These are phyloP conservation scores for Perodicticus potto DNA, from an alignment of 2,797 vertebrate genomes.

Conservation along the genomic window DNA sequence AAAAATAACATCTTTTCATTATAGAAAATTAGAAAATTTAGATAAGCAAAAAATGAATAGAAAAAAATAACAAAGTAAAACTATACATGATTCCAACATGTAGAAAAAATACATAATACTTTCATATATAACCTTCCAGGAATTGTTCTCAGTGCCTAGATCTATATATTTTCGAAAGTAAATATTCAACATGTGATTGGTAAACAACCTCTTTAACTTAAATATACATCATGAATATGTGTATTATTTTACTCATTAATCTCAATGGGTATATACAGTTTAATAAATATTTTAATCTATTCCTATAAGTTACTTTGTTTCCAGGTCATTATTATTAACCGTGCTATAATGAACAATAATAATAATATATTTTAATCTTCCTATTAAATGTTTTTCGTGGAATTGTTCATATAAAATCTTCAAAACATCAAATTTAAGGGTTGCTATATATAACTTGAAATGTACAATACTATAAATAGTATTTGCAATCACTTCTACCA, in stretches of 20 bases:
- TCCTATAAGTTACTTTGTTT: not conserved
- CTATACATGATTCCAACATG: not conserved
- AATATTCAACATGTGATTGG: not conserved
- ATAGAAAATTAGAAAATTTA: not conserved
- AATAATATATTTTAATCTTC: not conserved
- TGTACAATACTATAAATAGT: not conserved
- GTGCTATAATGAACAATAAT: not conserved
- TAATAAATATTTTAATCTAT: not conserved
- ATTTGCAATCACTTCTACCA: not conserved
- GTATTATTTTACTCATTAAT: not conserved
- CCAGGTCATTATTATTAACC: not conserved
- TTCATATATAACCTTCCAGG: not conserved
- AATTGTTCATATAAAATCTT: conserved; percentile 32
- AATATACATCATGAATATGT: not conserved
- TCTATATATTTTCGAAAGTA: not conserved
- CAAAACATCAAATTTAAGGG: not conserved
- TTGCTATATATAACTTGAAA: not conserved
- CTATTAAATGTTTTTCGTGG: not conserved
- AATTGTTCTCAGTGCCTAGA: not conserved
- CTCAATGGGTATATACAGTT: not conserved
- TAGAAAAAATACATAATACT: not conserved
- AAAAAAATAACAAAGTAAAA: not conserved
- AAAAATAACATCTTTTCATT: conserved; percentile 20
- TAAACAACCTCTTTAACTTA: not conserved
- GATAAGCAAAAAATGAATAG: not conserved